Conservation (phyloP, 2,113 vertebrate genomes). For the Neodon shergylaensis region DNA sequence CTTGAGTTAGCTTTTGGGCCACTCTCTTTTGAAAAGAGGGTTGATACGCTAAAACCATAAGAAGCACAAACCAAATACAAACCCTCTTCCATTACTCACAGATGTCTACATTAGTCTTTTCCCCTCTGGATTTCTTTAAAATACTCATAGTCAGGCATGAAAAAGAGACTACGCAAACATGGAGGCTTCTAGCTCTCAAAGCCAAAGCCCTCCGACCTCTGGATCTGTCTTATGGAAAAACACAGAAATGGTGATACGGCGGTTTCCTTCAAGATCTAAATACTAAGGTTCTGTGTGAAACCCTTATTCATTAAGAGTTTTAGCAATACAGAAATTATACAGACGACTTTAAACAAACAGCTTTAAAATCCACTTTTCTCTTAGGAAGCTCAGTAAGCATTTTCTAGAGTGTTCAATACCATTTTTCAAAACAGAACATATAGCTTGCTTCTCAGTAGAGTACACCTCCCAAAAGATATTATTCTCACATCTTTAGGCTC, state of each 20-base stretch:
- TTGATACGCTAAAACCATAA: background rate
- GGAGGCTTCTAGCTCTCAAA: background rate
- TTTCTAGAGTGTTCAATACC: background rate
- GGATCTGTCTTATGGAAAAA: background rate
- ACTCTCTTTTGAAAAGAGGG: background rate
- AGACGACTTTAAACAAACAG: background rate
- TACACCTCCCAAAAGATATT: background rate
- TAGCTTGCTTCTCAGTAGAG: background rate
- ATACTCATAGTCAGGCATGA: background rate
- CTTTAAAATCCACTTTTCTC: background rate
- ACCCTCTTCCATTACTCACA: background rate
- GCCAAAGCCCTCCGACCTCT: background rate
- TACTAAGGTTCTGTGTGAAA: background rate
- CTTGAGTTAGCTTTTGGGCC: background rate
- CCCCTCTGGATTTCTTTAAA: background rate
- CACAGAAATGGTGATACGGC: background rate
- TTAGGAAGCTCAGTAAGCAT: background rate
- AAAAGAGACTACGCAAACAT: background rate
- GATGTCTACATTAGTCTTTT: background rate
- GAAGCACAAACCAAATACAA: background rate
- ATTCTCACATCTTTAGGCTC: background rate
- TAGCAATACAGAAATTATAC: background rate
- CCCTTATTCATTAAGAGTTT: background rate
- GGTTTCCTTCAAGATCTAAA: background rate
- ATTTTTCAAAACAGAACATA: background rate